Conservation (phyloP, 35 echinoderm and acorn worm species). For the Apostichopus californicus region DNA sequence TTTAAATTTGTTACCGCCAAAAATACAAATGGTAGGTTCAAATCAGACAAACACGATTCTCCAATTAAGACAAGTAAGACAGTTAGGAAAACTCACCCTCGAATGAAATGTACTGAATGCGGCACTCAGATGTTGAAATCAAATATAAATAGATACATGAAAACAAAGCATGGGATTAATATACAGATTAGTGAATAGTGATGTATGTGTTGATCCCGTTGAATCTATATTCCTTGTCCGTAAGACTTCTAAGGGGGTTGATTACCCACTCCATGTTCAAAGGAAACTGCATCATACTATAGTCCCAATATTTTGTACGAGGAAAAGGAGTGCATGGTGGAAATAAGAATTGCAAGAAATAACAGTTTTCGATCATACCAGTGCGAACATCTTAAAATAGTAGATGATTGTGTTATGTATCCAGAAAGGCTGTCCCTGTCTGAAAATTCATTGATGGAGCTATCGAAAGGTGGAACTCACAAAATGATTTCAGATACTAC, state of each 20-base stretch:
- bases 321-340: constrained; percentile 15
- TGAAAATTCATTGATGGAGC: not conserved
- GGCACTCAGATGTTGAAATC: no score
- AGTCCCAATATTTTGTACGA: constrained; percentile 29
- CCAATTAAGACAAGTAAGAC: not conserved
- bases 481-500: not conserved
- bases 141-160: constrained; percentile 18
- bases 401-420: not conserved
- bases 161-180: not conserved
- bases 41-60: not conserved
- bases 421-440: not conserved
- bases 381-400: constrained; percentile 34
- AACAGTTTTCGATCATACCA: constrained; percentile 5
- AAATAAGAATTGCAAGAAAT: constrained; percentile 37
- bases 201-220: constrained; percentile 33
- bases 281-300: constrained; percentile 1
- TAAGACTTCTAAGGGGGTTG: constrained; percentile 16
- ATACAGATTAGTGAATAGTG: not conserved
- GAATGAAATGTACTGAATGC: not conserved
- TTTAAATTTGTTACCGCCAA: no score
- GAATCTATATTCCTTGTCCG: constrained; percentile 31
- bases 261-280: constrained; percentile 52
- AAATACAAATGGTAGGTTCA: not conserved
- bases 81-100: not conserved
- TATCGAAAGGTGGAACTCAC: not conserved